A percentile compares a stretch with the other conserved stretches of the same genome.
phyloP scores from a whole-genome alignment of 2,888 invertebrate genomes.

The Tipula vernalis region DNA sequence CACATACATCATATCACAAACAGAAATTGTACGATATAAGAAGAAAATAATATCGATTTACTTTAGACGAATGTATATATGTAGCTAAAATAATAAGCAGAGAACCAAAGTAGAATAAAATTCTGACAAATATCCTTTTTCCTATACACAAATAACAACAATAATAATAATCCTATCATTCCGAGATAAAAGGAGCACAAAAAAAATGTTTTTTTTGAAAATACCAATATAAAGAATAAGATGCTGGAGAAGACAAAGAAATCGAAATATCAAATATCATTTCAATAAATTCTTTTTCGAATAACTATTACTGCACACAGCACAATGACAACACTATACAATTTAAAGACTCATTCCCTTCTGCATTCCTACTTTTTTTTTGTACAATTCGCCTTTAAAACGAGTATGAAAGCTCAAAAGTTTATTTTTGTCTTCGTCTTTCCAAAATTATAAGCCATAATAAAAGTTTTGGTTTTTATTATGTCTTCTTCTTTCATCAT shows the following conservation, averaged over 20 bases:
- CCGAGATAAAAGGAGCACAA: background rate
- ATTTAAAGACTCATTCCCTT: background rate
- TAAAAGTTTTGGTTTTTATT: background rate
- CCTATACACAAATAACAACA: background rate
- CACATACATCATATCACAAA: background rate
- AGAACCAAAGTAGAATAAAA: background rate
- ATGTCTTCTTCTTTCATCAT: no score
- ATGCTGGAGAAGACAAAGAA: background rate
- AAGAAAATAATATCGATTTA: background rate
- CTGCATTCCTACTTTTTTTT: background rate
- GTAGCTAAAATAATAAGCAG: background rate
- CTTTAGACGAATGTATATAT: background rate
- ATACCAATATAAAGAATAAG: background rate
- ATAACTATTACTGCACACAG: background rate
- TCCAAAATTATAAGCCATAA: background rate
- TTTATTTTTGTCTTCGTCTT: background rate
- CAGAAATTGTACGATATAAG: background rate
- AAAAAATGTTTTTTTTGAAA: background rate
- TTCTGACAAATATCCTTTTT: constrained; percentile 4
- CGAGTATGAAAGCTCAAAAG: background rate
- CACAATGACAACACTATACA: background rate
- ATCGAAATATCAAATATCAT: background rate
- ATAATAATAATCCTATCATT: background rate
- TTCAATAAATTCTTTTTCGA: background rate
- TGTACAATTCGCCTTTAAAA: background rate